Conservation (phyloP, 2,888 invertebrate species). For the Callinectes sapidus region DNA sequence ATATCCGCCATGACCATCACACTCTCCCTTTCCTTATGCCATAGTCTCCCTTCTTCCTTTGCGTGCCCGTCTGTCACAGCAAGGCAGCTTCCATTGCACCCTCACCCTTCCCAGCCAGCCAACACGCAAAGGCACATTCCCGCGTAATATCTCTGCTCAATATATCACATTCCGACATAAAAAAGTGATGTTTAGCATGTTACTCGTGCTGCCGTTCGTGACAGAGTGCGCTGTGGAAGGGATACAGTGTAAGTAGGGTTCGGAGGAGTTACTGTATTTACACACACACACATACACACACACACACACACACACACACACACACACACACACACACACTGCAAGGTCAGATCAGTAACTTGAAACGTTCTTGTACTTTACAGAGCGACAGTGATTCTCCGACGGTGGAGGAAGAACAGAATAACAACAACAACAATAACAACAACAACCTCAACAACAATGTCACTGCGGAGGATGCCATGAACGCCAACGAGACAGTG, state of each 20-base stretch:
- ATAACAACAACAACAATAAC: conserved; percentile 41
- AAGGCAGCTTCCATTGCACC: not conserved
- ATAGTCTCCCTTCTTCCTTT: not conserved
- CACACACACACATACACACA: too few relatives aligned
- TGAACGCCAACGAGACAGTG: not conserved
- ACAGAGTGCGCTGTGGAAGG: not conserved
- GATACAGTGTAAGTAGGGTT: not conserved
- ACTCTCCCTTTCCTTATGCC: not conserved
- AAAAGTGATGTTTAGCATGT: not conserved
- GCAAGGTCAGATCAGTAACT: not conserved
- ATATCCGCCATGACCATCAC: not conserved
- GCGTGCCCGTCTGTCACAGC: not conserved
- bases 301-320: too few relatives aligned
- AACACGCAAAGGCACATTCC: conserved; percentile 22
- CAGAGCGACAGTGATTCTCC: not conserved
- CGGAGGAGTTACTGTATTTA: too few relatives aligned
- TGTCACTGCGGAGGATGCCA: not conserved
- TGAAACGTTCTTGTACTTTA: not conserved
- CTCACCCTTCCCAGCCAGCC: not conserved
- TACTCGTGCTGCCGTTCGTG: not conserved
- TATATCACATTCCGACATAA: not conserved
- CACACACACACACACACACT: too few relatives aligned
- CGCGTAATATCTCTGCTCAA: not conserved
- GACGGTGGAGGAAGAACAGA: conserved; percentile 9
- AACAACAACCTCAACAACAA: conserved; percentile 46